Evolutionary conservation across 2,888 invertebrate genomes (phyloP).

Genomic region (Callyntrura guangdongensis): DNA sequence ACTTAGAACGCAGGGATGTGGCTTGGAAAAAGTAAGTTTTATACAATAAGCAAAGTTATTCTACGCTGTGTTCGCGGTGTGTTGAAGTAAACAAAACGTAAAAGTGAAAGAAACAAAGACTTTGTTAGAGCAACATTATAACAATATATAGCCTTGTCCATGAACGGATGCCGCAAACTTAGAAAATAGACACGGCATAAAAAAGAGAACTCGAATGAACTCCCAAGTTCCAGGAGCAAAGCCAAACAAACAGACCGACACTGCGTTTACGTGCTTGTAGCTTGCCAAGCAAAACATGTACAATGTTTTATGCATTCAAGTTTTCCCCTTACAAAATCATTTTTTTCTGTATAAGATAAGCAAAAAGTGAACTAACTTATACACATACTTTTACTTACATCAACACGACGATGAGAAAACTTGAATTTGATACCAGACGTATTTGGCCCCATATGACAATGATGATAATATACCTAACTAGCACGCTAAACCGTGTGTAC

Average conservation of each 20-base stretch:
- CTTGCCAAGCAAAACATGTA: slow-evolving; percentile 53
- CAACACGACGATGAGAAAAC: background rate
- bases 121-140: slow-evolving; percentile 19
- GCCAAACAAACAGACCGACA: slow-evolving; percentile 41
- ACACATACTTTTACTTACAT: too few species aligned
- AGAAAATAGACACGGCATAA: slow-evolving; percentile 36
- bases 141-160: slow-evolving; percentile 10
- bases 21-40: too few species aligned
- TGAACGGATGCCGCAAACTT: slow-evolving; percentile 1
- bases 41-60: too few species aligned
- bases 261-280: background rate
- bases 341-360: background rate
- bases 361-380: slow-evolving; percentile 19
- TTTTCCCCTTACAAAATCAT: background rate
- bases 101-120: slow-evolving; percentile 20
- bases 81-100: slow-evolving; percentile 14
- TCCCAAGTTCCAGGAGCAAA: slow-evolving; percentile 61
- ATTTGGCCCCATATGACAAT: slow-evolving; percentile 45
- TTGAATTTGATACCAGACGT: slow-evolving; percentile 23
- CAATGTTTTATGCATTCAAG: background rate
- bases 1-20: too few species aligned
- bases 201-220: slow-evolving; percentile 47
- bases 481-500: background rate
- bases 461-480: background rate
- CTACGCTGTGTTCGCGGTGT: background rate